These are phyloP conservation scores for Bubo blakistoni DNA, from an alignment of 2,113 vertebrate species.

Conservation along the genomic window DNA sequence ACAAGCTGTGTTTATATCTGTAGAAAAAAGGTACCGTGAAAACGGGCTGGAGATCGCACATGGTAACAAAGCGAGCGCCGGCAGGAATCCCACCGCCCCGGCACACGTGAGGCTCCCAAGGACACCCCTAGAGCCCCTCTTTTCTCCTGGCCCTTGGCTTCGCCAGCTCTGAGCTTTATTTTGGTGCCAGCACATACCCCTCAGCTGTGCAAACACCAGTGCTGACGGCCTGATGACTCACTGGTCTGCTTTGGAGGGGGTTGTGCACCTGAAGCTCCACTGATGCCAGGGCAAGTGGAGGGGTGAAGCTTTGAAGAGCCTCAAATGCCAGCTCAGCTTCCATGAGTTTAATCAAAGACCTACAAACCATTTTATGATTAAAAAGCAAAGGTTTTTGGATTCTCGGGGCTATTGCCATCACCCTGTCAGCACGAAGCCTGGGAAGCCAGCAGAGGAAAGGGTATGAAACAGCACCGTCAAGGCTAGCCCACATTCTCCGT, in stretches of 20 bases:
- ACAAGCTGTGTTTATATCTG: not conserved
- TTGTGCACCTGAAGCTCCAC: not conserved
- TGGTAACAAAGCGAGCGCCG: not conserved
- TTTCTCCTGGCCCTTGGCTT: not conserved
- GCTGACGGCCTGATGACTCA: rapidly evolving
- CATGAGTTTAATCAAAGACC: not conserved
- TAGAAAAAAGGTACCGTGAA: not conserved
- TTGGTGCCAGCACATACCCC: not conserved
- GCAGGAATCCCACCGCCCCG: not conserved
- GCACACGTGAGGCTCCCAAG: not conserved
- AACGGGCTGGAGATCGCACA: not conserved
- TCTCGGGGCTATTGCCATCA: not conserved
- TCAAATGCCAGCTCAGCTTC: not conserved
- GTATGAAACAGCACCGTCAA: rapidly evolving
- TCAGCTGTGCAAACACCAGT: rapidly evolving
- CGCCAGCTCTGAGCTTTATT: not conserved
- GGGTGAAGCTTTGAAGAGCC: not conserved
- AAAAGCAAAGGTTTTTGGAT: not conserved
- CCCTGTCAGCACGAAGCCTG: not conserved
- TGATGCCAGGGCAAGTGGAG: rapidly evolving
- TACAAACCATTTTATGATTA: not conserved
- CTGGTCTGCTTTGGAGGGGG: not conserved
- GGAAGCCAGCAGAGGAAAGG: not conserved
- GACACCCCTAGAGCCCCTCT: not conserved
- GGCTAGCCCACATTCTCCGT: not conserved